Evolutionary conservation across 1,140 invertebrate genomes (phyloP).

Genomic region (Gryon sp.): DNA sequence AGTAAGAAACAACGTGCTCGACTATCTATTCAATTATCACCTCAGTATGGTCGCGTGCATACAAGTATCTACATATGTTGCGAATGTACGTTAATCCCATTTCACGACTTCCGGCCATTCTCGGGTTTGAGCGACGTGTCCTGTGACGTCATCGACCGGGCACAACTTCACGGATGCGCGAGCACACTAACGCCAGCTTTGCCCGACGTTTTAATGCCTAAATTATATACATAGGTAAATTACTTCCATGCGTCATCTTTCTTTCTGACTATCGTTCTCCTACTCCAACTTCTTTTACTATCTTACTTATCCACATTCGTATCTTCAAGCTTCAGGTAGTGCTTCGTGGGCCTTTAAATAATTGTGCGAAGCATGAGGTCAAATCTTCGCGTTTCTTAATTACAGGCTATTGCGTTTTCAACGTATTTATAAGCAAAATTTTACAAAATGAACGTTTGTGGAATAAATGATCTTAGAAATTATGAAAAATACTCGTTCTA

Average conservation of each 20-base stretch:
- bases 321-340: slow-evolving; percentile 54
- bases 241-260: slow-evolving; percentile 60
- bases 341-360: slow-evolving; percentile 55
- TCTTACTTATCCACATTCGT: slow-evolving; percentile 51
- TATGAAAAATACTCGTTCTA: neutral
- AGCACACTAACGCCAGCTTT: slow-evolving; percentile 60
- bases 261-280: slow-evolving; percentile 26
- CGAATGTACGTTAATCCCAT: slow-evolving; percentile 74
- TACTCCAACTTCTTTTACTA: slow-evolving; percentile 34
- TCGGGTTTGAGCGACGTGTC: slow-evolving; percentile 78
- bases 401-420: slow-evolving; percentile 23
- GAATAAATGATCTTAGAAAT: slow-evolving; percentile 24
- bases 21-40: slow-evolving; percentile 80
- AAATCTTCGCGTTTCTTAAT: slow-evolving; percentile 51
- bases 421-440: slow-evolving; percentile 17
- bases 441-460: slow-evolving; percentile 16
- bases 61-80: slow-evolving; percentile 69
- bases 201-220: slow-evolving; percentile 67
- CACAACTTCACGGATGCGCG: slow-evolving; percentile 67
- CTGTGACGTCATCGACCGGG: slow-evolving; percentile 74
- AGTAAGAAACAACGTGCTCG: slow-evolving; percentile 55
- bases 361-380: slow-evolving; percentile 53
- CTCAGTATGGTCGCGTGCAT: slow-evolving; percentile 70
- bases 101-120: slow-evolving; percentile 80
- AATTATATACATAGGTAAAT: slow-evolving; percentile 72